phyloP scores from a whole-genome alignment of 2,113 vertebrate species.

The Strix aluco region DNA sequence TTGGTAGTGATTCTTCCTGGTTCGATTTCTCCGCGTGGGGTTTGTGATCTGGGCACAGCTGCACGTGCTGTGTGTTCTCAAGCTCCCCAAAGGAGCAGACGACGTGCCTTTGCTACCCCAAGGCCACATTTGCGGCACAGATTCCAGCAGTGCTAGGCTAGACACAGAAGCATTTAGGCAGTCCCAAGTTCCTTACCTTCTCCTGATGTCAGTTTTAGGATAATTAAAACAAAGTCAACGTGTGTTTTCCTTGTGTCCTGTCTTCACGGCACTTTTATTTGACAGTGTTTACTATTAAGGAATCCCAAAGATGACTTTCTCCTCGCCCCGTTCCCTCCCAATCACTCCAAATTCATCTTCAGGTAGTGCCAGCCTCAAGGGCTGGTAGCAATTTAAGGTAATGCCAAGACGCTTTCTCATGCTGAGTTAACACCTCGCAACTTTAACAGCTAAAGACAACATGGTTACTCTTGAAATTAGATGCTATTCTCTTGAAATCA shows the following conservation, averaged over 20 bases:
- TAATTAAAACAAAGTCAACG: background rate
- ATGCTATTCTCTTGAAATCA: background rate
- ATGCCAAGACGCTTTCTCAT: background rate
- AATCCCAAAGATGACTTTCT: background rate
- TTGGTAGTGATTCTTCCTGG: background rate
- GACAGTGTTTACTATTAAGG: background rate
- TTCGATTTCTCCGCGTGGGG: background rate
- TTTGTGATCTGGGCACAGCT: rapidly evolving
- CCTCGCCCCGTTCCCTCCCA: background rate
- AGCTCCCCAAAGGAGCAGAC: background rate
- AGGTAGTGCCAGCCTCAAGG: background rate
- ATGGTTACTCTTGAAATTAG: background rate
- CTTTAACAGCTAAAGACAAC: background rate
- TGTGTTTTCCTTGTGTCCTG: background rate
- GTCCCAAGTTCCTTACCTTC: background rate
- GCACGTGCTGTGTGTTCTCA: rapidly evolving
- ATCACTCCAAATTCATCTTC: background rate
- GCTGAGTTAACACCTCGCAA: background rate
- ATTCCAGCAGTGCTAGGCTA: background rate
- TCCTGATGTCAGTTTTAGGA: background rate
- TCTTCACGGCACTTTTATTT: background rate
- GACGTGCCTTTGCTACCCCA: background rate
- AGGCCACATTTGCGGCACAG: background rate
- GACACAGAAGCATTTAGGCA: background rate
- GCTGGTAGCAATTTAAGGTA: background rate